phyloP scores from a whole-genome alignment of 92 coral and sea anemone genomes.

The Virgularia gustaviana region DNA sequence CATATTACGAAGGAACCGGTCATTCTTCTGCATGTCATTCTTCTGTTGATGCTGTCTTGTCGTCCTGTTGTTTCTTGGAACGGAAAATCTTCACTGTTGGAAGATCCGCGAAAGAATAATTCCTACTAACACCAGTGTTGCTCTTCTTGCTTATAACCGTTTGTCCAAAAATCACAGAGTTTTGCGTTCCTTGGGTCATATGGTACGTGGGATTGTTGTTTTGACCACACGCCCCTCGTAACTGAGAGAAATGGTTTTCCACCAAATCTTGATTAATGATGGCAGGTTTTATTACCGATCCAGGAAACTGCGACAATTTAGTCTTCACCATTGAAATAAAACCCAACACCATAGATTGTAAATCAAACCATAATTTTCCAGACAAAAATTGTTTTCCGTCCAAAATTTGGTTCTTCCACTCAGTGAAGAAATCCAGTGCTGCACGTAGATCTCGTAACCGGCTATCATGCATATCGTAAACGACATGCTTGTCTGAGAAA shows the following conservation, averaged over 20 bases:
- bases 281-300: conserved; percentile 55
- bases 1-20: neutral
- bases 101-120: conserved; percentile 29
- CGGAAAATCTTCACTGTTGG: conserved; percentile 16
- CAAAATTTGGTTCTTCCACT: conserved; percentile 24
- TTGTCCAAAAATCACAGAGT: conserved; percentile 52
- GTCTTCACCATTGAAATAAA: conserved; percentile 41
- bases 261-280: conserved; percentile 64
- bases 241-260: conserved; percentile 61
- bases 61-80: neutral
- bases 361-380: conserved; percentile 56
- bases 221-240: conserved; percentile 58
- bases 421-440: conserved; percentile 31
- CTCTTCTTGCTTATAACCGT: conserved; percentile 47
- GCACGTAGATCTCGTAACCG: conserved; percentile 16
- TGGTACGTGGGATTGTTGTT: conserved; percentile 53
- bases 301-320: conserved; percentile 45
- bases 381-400: conserved; percentile 45
- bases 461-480: conserved; percentile 27
- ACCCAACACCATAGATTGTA: conserved; percentile 55
- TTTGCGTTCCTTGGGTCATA: conserved; percentile 47
- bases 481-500: conserved; percentile 8
- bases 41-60: neutral
- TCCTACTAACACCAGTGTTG: conserved; percentile 32
- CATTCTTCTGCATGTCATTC: neutral